These are phyloP conservation scores for Steatornis caripensis DNA, from an alignment of 2,113 vertebrate species.

Conservation along the genomic window DNA sequence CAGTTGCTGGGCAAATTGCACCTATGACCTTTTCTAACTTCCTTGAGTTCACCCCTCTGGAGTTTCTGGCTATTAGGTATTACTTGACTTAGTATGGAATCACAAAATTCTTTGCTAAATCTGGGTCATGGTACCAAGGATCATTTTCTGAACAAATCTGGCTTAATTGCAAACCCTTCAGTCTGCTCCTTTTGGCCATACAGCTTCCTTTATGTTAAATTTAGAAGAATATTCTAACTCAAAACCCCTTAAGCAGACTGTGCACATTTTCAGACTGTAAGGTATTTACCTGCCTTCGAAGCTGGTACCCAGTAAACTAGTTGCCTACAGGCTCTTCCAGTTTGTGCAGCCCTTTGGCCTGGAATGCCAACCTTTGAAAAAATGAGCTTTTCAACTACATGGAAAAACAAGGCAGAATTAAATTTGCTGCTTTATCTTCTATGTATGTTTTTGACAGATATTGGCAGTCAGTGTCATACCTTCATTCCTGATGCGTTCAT, in stretches of 20 bases:
- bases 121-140: not conserved
- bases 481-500: not conserved
- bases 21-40: not conserved
- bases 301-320: not conserved
- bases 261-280: not conserved
- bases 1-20: not conserved
- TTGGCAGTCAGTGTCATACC: not conserved
- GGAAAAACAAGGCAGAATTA: not conserved
- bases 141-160: not conserved
- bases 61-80: not conserved
- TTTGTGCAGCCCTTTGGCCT: not conserved
- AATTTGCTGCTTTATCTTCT: not conserved
- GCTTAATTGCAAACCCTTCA: not conserved
- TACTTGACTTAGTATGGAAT: not conserved
- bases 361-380: not conserved
- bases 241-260: not conserved
- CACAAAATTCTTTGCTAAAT: not conserved
- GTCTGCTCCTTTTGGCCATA: not conserved
- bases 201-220: not conserved
- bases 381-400: not conserved
- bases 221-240: not conserved
- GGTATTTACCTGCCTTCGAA: not conserved
- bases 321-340: not conserved
- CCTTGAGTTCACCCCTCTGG: not conserved
- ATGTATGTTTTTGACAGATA: not conserved